Percentiles rank a stretch among this genome's conserved stretches.
Conservation (phyloP, 2,113 vertebrate genomes). For the human (Homo sapiens) region DNA sequence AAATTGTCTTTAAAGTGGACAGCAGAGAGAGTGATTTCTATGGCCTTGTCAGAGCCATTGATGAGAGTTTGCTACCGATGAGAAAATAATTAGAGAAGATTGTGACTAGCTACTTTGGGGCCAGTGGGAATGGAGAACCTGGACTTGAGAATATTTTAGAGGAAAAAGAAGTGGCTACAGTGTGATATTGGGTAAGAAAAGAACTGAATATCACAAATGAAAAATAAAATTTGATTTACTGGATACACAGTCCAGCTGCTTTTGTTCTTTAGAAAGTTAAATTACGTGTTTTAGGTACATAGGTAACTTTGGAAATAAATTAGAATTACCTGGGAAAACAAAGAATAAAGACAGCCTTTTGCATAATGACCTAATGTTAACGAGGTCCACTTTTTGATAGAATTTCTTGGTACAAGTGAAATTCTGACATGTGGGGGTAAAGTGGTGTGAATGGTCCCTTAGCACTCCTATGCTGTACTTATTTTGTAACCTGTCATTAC, state of each 20-base stretch:
- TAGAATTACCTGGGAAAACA: not conserved
- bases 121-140: not conserved
- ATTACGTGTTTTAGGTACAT: not conserved
- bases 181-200: not conserved
- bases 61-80: slow-evolving; percentile 6
- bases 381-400: not conserved
- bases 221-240: not conserved
- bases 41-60: slow-evolving; percentile 23
- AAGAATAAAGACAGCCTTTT: not conserved
- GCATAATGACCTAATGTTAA: not conserved
- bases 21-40: not conserved
- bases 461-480: not conserved
- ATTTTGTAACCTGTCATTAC: slow-evolving; percentile 78
- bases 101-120: not conserved
- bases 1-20: slow-evolving; percentile 49
- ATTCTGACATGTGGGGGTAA: not conserved
- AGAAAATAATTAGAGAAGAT: slow-evolving; percentile 65
- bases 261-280: not conserved
- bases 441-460: not conserved
- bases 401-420: not conserved
- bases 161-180: slow-evolving; percentile 5
- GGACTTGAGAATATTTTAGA: slow-evolving; percentile 50
- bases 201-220: not conserved
- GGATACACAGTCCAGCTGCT: not conserved
- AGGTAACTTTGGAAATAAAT: not conserved